phyloP scores from a whole-genome alignment of 2,888 invertebrate species.

The Slavum lentiscoides region DNA sequence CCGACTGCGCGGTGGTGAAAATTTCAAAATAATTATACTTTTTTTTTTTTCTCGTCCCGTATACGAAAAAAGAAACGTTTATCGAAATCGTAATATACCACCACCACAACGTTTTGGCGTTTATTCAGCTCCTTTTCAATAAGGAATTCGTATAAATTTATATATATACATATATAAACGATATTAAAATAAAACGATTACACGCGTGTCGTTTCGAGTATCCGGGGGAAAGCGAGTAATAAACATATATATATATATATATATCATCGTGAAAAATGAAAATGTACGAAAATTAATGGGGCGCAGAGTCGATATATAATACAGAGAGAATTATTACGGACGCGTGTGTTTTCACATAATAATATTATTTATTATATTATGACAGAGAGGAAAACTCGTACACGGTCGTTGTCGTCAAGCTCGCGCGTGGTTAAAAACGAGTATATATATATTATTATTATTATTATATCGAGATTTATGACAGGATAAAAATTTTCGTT shows the following conservation, averaged over 20 bases:
- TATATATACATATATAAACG: too few species aligned
- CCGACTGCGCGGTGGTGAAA: neutral
- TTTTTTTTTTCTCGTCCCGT: neutral
- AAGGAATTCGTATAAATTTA: neutral
- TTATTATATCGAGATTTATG: constrained; percentile 20
- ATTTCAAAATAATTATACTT: constrained; percentile 33
- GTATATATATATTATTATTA: neutral
- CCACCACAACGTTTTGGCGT: neutral
- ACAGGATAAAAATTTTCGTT: constrained; percentile 26
- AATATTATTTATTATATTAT: too few species aligned
- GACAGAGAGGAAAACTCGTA: neutral
- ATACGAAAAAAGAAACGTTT: neutral
- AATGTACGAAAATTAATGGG: too few species aligned
- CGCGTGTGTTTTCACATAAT: too few species aligned
- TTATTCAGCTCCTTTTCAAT: neutral
- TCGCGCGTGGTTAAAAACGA: neutral
- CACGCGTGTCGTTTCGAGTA: neutral
- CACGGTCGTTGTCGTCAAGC: neutral
- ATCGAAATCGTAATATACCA: neutral
- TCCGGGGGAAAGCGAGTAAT: neutral
- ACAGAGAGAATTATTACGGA: too few species aligned
- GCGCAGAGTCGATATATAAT: too few species aligned
- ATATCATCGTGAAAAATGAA: too few species aligned
- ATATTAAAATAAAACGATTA: neutral
- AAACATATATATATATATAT: too few species aligned